phyloP scores from a whole-genome alignment of 1,140 invertebrate species.

The Trinorchestia longiramus region DNA sequence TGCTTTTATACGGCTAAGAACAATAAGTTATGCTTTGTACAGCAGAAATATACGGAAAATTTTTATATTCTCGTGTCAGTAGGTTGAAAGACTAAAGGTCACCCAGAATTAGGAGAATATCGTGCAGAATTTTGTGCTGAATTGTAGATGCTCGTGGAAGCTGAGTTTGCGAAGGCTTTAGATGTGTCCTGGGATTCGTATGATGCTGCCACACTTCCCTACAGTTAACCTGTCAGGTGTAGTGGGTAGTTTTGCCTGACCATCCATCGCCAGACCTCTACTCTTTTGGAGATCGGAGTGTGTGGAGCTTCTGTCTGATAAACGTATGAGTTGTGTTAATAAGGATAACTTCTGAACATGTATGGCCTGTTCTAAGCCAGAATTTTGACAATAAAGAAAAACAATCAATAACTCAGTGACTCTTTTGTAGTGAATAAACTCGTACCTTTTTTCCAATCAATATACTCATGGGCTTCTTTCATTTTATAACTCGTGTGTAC shows the following conservation, averaged over 20 bases:
- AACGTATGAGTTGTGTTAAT: neutral
- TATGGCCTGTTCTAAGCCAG: neutral
- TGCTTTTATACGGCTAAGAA: neutral
- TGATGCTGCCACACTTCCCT: neutral
- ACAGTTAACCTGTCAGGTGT: neutral
- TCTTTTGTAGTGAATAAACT: too few species aligned
- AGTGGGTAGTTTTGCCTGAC: neutral
- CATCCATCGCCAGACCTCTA: too few species aligned
- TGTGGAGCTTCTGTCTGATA: neutral
- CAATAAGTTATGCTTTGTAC: neutral
- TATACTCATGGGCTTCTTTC: too few species aligned
- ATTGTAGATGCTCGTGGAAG: neutral
- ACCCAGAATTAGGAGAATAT: neutral
- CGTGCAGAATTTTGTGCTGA: neutral
- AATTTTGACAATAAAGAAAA: neutral
- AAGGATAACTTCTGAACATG: neutral
- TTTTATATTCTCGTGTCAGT: neutral
- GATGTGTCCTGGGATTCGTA: neutral
- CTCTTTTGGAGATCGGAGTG: neutral
- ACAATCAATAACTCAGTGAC: too few species aligned
- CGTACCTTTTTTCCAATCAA: too few species aligned
- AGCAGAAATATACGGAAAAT: constrained; percentile 7
- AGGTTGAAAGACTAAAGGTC: neutral
- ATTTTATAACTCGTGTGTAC: too few species aligned
- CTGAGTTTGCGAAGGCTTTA: neutral